phyloP scores from a whole-genome alignment of 2,113 vertebrate genomes.

The Leucopsar rothschildi region DNA sequence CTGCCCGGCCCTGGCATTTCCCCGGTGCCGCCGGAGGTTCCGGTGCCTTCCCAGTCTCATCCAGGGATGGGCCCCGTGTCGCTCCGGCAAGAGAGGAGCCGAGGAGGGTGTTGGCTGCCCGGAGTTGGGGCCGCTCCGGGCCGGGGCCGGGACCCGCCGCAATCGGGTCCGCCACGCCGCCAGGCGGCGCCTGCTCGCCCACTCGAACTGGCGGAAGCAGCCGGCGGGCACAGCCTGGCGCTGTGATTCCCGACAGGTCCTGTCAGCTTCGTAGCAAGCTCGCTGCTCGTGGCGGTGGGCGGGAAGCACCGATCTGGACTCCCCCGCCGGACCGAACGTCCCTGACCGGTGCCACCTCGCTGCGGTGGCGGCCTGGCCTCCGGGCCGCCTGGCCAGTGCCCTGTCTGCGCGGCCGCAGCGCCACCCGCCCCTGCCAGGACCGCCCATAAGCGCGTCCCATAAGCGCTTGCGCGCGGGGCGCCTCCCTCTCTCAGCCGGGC shows the following conservation, averaged over 20 bases:
- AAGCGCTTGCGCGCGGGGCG: rapidly evolving
- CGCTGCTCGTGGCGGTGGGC: background rate
- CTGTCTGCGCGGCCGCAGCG: rapidly evolving
- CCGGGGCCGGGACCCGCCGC: too few species aligned
- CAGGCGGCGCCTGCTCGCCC: background rate
- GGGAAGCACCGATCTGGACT: background rate
- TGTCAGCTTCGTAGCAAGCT: background rate
- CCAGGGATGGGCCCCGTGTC: background rate
- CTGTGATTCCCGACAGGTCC: background rate
- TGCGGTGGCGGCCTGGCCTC: too few species aligned
- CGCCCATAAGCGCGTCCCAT: background rate
- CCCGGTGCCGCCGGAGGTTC: background rate
- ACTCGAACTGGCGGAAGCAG: background rate
- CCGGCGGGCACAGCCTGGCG: too few species aligned
- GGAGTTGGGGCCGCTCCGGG: background rate
- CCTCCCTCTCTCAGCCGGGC: background rate
- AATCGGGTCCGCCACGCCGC: background rate
- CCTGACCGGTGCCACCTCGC: too few species aligned
- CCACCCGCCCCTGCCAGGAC: background rate
- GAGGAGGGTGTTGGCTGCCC: background rate
- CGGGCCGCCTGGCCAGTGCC: too few species aligned
- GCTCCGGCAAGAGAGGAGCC: background rate
- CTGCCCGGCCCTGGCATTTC: too few species aligned
- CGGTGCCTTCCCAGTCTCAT: too few species aligned
- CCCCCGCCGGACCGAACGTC: too few species aligned